Evolutionary conservation across 2,888 invertebrate species (phyloP), one percentile per base, ranked within the genome.

Genomic region (Leucania comma): DNA sequence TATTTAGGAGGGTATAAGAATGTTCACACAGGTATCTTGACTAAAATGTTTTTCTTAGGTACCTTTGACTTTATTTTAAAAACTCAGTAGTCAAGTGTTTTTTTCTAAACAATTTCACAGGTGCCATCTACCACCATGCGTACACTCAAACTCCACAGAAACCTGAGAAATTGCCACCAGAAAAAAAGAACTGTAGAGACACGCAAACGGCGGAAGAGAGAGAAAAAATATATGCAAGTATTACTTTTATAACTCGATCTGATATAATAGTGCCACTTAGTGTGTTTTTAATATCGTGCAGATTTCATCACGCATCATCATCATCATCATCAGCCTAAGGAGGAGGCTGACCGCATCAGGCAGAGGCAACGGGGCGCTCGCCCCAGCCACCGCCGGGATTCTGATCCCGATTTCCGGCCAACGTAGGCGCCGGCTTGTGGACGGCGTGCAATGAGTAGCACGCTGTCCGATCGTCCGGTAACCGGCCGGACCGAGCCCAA

Each of bases 1-100:
- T 98, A 97, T 93, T 92, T 98, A 81, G 98, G 98, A 63, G 99
- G 99, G 46, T 99, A 98, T 92, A 96, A 96, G 73, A 97, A 99
- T 91, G 96, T 96, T 81, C 89, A 96, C 64, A 98, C 97, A 68
- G 97, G 97, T 96, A 90, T 53, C 9, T 22, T 62, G 8, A 14
- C n/a, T 22, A 32, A 67, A 32, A 26, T 32, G 50, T 8, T 35
- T 61, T 68, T 51, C 12, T 14, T n/a, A 9, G 3, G 3, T 9
- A 42, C 42, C 29, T 42, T 42, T 42, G n/a, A 38, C 3, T 51
- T 60, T 29, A n/a, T 61, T 62, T 22, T 2, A 24, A 42, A 24
- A 67, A 42, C 2, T 29, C 24, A 24, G 14, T 32, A 24, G 10
- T 6, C 12, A 32, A 75, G 3, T 20, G 0, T 26, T 12, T 10